These are phyloP conservation scores for Zoanthus sansibaricus DNA, from an alignment of 92 coral and sea anemone genomes.

Conservation along the genomic window DNA sequence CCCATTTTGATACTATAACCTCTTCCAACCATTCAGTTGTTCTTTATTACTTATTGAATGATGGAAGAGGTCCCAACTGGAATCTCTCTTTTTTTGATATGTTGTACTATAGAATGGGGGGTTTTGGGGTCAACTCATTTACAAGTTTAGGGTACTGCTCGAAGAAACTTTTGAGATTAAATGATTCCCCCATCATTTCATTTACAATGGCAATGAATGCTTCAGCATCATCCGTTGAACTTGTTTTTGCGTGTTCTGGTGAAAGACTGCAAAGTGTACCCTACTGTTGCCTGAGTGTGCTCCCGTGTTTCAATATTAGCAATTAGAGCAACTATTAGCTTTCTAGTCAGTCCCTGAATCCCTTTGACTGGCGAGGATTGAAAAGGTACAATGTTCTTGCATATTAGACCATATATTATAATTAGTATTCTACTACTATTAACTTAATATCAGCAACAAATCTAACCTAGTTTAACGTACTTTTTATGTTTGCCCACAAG, in stretches of 20 bases:
- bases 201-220: constrained; percentile 60
- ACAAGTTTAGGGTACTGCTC: constrained; percentile 42
- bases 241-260: constrained; percentile 72
- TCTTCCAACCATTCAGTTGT: constrained; percentile 50
- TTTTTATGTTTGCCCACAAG: too few species aligned
- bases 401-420: too few species aligned
- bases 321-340: constrained; percentile 40
- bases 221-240: constrained; percentile 76
- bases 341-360: constrained; percentile 1
- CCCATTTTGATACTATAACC: constrained; percentile 41
- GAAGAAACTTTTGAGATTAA: constrained; percentile 49
- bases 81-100: constrained; percentile 52
- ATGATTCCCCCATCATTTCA: constrained; percentile 43
- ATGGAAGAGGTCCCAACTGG: constrained; percentile 27
- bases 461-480: too few species aligned
- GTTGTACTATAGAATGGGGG: constrained; percentile 50
- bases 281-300: constrained; percentile 24
- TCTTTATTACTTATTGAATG: constrained; percentile 52
- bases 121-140: constrained; percentile 48
- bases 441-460: too few species aligned
- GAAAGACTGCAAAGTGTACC: constrained; percentile 17
- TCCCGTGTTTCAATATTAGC: constrained; percentile 56
- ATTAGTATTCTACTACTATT: too few species aligned
- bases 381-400: not conserved
- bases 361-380: not conserved